phyloP scores from a whole-genome alignment of 2,113 vertebrate species.

The Festucalex cinctus region DNA sequence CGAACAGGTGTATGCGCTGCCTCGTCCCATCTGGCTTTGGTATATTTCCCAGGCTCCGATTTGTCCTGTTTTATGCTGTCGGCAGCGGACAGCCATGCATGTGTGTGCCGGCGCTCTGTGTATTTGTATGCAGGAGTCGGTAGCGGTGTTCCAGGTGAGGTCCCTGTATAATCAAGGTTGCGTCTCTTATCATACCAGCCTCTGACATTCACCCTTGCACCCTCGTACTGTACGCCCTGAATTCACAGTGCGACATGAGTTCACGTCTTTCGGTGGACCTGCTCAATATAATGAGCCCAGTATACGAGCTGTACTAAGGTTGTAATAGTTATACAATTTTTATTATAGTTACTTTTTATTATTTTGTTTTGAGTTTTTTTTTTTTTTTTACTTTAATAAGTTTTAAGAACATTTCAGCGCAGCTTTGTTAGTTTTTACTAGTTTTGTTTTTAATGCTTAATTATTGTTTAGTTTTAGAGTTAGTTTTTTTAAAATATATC shows the following conservation, averaged over 20 bases:
- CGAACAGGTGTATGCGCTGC: conserved; percentile 53
- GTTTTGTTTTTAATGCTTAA: no score
- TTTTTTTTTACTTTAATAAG: no score
- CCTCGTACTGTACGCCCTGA: neutral
- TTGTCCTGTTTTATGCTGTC: conserved; percentile 46
- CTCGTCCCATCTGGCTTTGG: conserved; percentile 52
- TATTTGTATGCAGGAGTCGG: neutral
- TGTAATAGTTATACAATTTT: no score
- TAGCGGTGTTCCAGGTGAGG: conserved; percentile 48
- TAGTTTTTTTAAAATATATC: no score
- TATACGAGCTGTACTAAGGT: neutral
- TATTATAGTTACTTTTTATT: no score
- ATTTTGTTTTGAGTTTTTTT: no score
- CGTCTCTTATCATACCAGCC: conserved; percentile 48
- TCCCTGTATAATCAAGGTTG: conserved; percentile 52
- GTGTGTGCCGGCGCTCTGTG: neutral
- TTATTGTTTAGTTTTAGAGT: no score
- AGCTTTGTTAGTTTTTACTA: no score
- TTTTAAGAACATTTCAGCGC: no score
- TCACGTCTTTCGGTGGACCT: neutral
- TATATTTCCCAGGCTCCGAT: conserved; percentile 50
- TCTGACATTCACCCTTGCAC: conserved; percentile 51
- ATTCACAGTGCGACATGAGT: neutral
- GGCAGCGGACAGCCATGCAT: conserved; percentile 16
- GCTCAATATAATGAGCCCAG: neutral